Evolutionary conservation across 1,140 invertebrate species (phyloP).

Genomic region (Sinonovacula constricta): DNA sequence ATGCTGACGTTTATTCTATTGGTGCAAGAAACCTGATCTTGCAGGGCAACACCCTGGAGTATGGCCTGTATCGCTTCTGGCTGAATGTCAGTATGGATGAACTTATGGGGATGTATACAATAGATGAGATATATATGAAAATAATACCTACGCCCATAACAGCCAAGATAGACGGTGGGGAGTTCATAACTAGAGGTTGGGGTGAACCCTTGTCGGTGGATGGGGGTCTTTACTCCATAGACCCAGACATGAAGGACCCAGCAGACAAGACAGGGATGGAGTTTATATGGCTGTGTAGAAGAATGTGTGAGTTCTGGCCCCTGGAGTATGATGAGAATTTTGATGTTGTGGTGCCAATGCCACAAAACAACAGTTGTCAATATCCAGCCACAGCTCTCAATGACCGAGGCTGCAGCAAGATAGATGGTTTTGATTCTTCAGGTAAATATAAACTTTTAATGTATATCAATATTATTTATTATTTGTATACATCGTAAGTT

Average conservation of each 20-base stretch:
- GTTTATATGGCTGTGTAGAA: conserved; percentile 60
- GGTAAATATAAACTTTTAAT: too few relatives aligned
- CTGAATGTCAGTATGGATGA: conserved; percentile 63
- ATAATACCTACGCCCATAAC: conserved; percentile 52
- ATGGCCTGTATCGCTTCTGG: conserved; percentile 57
- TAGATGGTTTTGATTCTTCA: conserved; percentile 51
- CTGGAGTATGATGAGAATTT: conserved; percentile 35
- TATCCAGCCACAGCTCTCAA: conserved; percentile 1
- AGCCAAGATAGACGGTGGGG: conserved; percentile 53
- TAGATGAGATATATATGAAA: conserved; percentile 38
- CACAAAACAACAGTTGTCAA: conserved; percentile 24
- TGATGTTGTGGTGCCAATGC: conserved; percentile 21
- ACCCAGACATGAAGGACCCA: conserved; percentile 54
- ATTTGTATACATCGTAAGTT: too few relatives aligned
- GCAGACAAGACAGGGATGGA: conserved; percentile 55
- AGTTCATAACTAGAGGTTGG: conserved; percentile 47
- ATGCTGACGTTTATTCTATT: conserved; percentile 55
- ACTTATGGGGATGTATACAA: conserved; percentile 55
- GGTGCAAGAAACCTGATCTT: conserved; percentile 51
- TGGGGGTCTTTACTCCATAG: conserved; percentile 42
- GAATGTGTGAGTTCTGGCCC: conserved; percentile 62
- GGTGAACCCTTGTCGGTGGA: conserved; percentile 54
- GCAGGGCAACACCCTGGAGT: conserved; percentile 49
- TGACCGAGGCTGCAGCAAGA: conserved; percentile 56
- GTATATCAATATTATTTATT: too few relatives aligned